phyloP scores from a whole-genome alignment of 2,888 invertebrate species.

The Proisotoma minuta region DNA sequence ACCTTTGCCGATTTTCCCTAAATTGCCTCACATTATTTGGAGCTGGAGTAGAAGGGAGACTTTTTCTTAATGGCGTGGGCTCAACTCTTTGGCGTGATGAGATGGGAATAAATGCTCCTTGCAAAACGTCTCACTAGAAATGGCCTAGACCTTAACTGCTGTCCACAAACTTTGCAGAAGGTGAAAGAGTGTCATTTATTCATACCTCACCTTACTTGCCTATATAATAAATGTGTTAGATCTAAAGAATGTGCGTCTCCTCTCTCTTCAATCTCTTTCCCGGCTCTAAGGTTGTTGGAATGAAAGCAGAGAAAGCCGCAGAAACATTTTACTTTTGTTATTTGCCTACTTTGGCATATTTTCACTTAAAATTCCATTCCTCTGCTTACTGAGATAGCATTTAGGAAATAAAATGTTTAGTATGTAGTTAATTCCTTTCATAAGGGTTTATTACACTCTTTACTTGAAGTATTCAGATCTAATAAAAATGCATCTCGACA shows the following conservation, averaged over 20 bases:
- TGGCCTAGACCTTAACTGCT: too few relatives aligned
- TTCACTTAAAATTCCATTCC: too few relatives aligned
- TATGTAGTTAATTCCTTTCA: background rate
- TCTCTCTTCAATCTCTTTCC: too few relatives aligned
- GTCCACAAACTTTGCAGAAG: conserved; percentile 1
- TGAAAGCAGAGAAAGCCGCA: too few relatives aligned
- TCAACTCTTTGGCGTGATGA: background rate
- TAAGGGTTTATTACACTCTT: background rate
- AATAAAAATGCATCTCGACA: background rate
- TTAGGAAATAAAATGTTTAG: conserved; percentile 4
- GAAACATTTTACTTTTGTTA: background rate
- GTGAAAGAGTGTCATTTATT: background rate
- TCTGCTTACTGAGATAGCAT: too few relatives aligned
- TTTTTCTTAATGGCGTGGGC: background rate
- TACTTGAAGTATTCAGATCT: background rate
- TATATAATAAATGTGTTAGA: background rate
- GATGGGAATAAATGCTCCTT: background rate
- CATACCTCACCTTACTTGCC: background rate
- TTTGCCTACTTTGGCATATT: background rate
- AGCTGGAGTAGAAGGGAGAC: background rate
- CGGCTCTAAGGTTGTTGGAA: too few relatives aligned
- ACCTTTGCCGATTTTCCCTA: background rate
- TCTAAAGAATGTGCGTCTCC: too few relatives aligned
- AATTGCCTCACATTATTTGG: background rate
- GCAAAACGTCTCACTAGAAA: too few relatives aligned